Conservation (phyloP, 1,140 invertebrate species). For the Drosophila kikkawai region DNA sequence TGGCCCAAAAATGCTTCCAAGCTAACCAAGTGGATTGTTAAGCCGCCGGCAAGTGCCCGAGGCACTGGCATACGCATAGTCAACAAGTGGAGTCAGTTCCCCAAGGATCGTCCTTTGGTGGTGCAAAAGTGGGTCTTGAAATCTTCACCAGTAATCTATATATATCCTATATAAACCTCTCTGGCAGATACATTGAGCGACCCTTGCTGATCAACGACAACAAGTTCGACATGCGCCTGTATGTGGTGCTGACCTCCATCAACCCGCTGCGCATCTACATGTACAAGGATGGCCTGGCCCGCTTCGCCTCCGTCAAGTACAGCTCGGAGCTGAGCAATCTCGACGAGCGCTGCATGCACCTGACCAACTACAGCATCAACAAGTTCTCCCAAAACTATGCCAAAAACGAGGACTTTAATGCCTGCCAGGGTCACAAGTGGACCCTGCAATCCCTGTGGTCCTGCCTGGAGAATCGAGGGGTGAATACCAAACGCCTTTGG, state of each 20-base stretch:
- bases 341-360: constrained; percentile 97
- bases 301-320: constrained; percentile 96
- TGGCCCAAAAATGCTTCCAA: constrained; percentile 92
- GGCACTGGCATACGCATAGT: constrained; percentile 98
- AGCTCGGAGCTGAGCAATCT: constrained; percentile 92
- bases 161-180: background rate
- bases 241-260: constrained; percentile 97
- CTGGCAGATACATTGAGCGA: constrained; percentile 90
- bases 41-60: constrained; percentile 96
- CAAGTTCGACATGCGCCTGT: constrained; percentile 96
- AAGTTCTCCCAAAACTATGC: constrained; percentile 95
- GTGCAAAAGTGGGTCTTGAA: constrained; percentile 89
- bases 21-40: constrained; percentile 92
- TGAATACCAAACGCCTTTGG: constrained; percentile 93
- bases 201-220: constrained; percentile 96
- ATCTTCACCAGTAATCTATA: accelerated
- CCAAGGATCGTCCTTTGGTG: constrained; percentile 94
- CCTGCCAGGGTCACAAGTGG: constrained; percentile 96
- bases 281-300: constrained; percentile 97
- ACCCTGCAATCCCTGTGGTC: constrained; percentile 91
- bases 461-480: constrained; percentile 89
- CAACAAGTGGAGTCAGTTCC: constrained; percentile 96
- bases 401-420: constrained; percentile 93
- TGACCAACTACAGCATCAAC: constrained; percentile 99
- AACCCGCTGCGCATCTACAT: constrained; percentile 97